Base-by-base conservation (phyloP, 2,113 vertebrate species). In the Centropus unirufus region DNA sequence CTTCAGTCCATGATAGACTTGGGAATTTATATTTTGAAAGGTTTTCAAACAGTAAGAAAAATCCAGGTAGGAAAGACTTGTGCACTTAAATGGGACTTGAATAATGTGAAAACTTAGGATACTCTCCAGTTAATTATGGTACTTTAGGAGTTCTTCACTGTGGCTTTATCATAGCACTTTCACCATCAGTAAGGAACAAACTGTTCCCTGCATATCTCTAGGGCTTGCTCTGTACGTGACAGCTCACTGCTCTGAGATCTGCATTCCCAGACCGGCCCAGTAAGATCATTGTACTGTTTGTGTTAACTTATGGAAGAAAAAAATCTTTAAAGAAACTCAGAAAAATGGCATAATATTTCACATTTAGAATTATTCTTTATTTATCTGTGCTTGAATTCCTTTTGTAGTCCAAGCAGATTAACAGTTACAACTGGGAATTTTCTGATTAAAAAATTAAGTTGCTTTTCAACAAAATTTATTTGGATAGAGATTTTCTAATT, bases 1-100 rank as follows among this genome's bases (percentile, higher is more conserved):
- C 74, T 93, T 95, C 88, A 93, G 77, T 86, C 73, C 63, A 62
- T 39, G 94, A 52, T 44, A 87, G 84, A 72, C 32, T 29, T 58
- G 67, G 36, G 67, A 92, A 70, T 91, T 90, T 83, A 23, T 70
- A 36, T 42, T 47, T 70, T 44, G 52, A 84, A 86, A 90, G 24
- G 55, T 67, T 92, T 81, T 64, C 62, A 80, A 47, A 39, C 18
- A 58, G 40, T 47, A 87, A 66, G 55, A 77, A 91, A 90, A 84
- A 27, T 36, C 26, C 36, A 11, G 44, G 23, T 61, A 42, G 36
- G 14, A 58, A 84, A 75, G 44, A 46, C 16, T 66, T 55, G 17
- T 46, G 8, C 9, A 34, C 49, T 79, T 51, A 55, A 58, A 57
- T 39, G 72, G 11, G 46, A 32, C 39, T 27, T 34, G 70, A 66